Evolutionary conservation across 2,888 invertebrate species (phyloP).

Genomic region (Hirtodrosophila confusa): DNA sequence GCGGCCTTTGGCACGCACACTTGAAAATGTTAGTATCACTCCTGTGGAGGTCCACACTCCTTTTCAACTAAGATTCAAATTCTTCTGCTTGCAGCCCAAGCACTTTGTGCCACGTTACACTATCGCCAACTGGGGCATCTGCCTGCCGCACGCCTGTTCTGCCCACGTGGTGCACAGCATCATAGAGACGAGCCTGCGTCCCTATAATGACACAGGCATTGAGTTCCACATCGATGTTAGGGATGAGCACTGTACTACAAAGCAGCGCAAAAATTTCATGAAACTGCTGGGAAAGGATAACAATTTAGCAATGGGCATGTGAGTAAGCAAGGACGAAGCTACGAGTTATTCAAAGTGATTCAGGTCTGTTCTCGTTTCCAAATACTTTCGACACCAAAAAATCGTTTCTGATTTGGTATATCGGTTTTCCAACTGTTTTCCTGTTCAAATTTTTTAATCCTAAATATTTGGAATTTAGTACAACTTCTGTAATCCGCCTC

Average conservation of each 20-base stretch:
- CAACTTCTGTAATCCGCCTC: neutral
- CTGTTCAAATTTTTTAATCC: too few relatives aligned
- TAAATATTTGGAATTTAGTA: too few relatives aligned
- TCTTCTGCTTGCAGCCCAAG: conserved; percentile 86
- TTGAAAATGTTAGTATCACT: conserved; percentile 86
- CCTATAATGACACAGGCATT: conserved; percentile 86
- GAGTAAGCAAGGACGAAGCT: conserved; percentile 60
- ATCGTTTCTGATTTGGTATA: too few relatives aligned
- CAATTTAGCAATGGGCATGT: conserved; percentile 85
- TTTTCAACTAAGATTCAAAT: too few relatives aligned
- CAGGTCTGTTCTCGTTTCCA: too few relatives aligned
- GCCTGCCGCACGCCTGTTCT: conserved; percentile 88
- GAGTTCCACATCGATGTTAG: conserved; percentile 86
- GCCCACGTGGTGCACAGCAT: conserved; percentile 85
- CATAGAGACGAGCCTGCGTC: conserved; percentile 86
- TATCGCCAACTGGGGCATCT: conserved; percentile 89
- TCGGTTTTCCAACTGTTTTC: too few relatives aligned
- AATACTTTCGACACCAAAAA: too few relatives aligned
- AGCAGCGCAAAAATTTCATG: conserved; percentile 78
- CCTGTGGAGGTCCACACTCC: too few relatives aligned
- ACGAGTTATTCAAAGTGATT: too few relatives aligned
- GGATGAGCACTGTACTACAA: conserved; percentile 86
- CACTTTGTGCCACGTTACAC: conserved; percentile 90
- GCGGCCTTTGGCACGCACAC: conserved; percentile 87
- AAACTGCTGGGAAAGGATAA: conserved; percentile 79